Evolutionary conservation across 2,113 vertebrate species (phyloP).

Genomic region (Limanda limanda): DNA sequence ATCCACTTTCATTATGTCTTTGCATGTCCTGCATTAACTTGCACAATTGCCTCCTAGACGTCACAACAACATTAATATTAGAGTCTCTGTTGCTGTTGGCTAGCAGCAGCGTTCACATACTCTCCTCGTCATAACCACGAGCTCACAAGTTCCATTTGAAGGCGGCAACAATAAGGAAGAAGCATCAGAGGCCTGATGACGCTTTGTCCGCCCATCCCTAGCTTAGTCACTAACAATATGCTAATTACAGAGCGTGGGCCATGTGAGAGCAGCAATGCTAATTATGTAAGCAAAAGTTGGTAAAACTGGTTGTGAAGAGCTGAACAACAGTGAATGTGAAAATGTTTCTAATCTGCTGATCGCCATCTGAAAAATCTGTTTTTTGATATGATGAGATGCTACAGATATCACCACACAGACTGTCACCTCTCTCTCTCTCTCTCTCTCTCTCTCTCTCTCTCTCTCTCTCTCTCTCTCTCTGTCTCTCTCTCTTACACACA

Average conservation of each 20-base stretch:
- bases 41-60: no score
- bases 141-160: no score
- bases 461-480: neutral
- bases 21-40: no score
- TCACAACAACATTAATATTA: no score
- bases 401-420: neutral
- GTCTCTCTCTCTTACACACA: neutral
- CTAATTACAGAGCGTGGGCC: neutral
- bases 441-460: neutral
- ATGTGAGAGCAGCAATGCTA: neutral
- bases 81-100: neutral
- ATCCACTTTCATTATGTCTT: no score
- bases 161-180: no score
- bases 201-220: neutral
- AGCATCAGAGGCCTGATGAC: neutral
- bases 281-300: neutral
- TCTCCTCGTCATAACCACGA: no score
- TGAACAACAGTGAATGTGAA: neutral
- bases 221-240: neutral
- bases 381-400: neutral
- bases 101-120: no score
- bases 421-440: neutral
- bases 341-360: slow-evolving; percentile 1
- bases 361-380: neutral
- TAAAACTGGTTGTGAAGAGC: neutral